Evolutionary conservation across 2,888 invertebrate species (phyloP).

Genomic region (Auanema sp.): DNA sequence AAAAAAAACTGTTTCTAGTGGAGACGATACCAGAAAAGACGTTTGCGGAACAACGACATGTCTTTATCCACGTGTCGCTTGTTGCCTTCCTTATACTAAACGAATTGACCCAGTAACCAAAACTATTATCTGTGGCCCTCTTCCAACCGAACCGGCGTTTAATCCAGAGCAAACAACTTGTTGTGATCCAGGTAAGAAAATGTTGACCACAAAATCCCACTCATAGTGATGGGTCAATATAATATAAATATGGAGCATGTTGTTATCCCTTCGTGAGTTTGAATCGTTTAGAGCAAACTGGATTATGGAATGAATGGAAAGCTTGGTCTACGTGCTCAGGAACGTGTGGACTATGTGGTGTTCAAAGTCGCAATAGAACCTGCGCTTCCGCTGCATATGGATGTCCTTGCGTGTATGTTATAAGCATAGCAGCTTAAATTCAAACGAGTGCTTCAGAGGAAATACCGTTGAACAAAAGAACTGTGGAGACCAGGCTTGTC

Average conservation of each 20-base stretch:
- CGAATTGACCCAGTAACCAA: background rate
- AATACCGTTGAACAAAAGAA: too few relatives aligned
- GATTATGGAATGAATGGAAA: constrained; percentile 18
- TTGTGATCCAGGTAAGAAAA: constrained; percentile 40
- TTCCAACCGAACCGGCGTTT: constrained; percentile 19
- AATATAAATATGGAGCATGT: too few relatives aligned
- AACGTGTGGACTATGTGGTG: constrained; percentile 26
- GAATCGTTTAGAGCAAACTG: background rate
- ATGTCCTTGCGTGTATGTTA: constrained; percentile 23
- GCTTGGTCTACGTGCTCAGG: constrained; percentile 3
- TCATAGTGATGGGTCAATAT: too few relatives aligned
- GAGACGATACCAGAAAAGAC: constrained; percentile 13
- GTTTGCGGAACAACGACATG: constrained; percentile 28
- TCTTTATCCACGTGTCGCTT: constrained; percentile 36
- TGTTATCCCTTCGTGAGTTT: background rate
- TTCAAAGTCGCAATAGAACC: constrained; percentile 15
- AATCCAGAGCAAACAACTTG: constrained; percentile 36
- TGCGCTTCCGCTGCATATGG: constrained; percentile 21
- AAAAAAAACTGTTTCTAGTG: constrained; percentile 22
- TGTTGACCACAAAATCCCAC: too few relatives aligned
- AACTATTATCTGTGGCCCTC: constrained; percentile 34
- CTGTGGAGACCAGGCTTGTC: too few relatives aligned
- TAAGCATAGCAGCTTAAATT: background rate
- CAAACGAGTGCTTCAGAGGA: too few relatives aligned
- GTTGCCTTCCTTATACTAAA: constrained; percentile 35